These are phyloP conservation scores for Pantelozetes paolii DNA, from an alignment of 2,888 invertebrate genomes.

Conservation along the genomic window DNA sequence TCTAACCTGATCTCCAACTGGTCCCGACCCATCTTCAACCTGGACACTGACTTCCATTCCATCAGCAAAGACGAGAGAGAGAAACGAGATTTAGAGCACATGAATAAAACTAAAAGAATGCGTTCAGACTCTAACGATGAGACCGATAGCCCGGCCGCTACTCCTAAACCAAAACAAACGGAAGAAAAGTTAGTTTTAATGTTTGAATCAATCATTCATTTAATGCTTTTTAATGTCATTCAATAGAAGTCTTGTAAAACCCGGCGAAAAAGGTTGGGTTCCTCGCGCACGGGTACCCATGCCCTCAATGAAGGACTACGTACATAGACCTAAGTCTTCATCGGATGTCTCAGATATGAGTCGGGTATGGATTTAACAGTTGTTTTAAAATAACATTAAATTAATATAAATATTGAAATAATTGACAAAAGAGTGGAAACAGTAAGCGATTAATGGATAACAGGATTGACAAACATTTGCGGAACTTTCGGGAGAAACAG, in stretches of 20 bases:
- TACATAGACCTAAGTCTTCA: conserved; percentile 85
- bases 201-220: too few species aligned
- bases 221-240: neutral
- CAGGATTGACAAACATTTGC: conserved; percentile 86
- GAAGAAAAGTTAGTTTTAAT: conserved; percentile 53
- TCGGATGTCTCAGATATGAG: conserved; percentile 76
- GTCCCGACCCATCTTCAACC: conserved; percentile 95
- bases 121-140: conserved; percentile 40
- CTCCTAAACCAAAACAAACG: conserved; percentile 28
- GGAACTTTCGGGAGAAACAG: conserved; percentile 80
- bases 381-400: too few species aligned
- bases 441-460: conserved; percentile 16
- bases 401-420: too few species aligned
- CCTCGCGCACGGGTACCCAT: conserved; percentile 87
- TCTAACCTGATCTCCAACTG: conserved; percentile 93
- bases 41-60: conserved; percentile 75
- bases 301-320: conserved; percentile 94
- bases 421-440: conserved; percentile 39
- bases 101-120: conserved; percentile 57
- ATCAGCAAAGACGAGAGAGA: conserved; percentile 88
- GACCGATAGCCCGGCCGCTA: conserved; percentile 39
- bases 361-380: too few species aligned
- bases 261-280: conserved; percentile 94
- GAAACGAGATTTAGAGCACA: conserved; percentile 83
- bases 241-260: conserved; percentile 64